These are phyloP conservation scores for Rachycentron canadum DNA, from an alignment of 2,797 vertebrate genomes.

Conservation along the genomic window DNA sequence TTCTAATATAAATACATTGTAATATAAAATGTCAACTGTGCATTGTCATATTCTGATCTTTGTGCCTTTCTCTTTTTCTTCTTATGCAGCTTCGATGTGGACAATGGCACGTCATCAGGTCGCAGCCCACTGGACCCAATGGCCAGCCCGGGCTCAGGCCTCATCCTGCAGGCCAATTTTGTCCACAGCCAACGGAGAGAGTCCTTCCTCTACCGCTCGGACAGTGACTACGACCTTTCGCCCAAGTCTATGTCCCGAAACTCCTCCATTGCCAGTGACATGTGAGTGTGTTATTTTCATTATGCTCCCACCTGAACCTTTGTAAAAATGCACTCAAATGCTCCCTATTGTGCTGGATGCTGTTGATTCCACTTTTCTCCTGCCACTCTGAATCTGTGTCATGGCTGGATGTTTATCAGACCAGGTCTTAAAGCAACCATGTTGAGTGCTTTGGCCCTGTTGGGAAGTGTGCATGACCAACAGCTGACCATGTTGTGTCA, in stretches of 20 bases:
- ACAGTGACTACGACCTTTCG: slow-evolving; percentile 99
- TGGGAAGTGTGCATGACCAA: slow-evolving; percentile 61
- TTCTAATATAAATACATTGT: no score
- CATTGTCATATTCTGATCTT: slow-evolving; percentile 15
- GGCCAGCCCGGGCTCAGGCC: slow-evolving; percentile 97
- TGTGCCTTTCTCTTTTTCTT: slow-evolving; percentile 23
- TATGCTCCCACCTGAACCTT: slow-evolving; percentile 8
- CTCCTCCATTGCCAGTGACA: slow-evolving; percentile 99
- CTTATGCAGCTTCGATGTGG: slow-evolving; percentile 95
- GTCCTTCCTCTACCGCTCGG: slow-evolving; percentile 97
- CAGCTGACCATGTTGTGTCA: slow-evolving; percentile 62
- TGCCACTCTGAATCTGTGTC: slow-evolving; percentile 35
- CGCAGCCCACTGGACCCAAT: slow-evolving; percentile 98
- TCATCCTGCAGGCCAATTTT: slow-evolving; percentile 98
- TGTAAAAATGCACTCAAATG: not conserved
- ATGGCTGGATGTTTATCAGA: slow-evolving; percentile 37
- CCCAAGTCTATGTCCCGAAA: slow-evolving; percentile 99
- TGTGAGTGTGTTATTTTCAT: slow-evolving; percentile 87
- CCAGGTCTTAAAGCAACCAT: slow-evolving; percentile 26
- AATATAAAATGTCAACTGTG: not conserved
- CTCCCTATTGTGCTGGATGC: not conserved
- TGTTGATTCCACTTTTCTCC: not conserved
- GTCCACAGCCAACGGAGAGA: slow-evolving; percentile 98
- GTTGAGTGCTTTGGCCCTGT: slow-evolving; percentile 10
- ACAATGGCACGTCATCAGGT: slow-evolving; percentile 98